Percentiles rank a stretch among this genome's conserved stretches.
Conservation (phyloP, 2,113 vertebrate genomes). For the Arizona elegans region DNA sequence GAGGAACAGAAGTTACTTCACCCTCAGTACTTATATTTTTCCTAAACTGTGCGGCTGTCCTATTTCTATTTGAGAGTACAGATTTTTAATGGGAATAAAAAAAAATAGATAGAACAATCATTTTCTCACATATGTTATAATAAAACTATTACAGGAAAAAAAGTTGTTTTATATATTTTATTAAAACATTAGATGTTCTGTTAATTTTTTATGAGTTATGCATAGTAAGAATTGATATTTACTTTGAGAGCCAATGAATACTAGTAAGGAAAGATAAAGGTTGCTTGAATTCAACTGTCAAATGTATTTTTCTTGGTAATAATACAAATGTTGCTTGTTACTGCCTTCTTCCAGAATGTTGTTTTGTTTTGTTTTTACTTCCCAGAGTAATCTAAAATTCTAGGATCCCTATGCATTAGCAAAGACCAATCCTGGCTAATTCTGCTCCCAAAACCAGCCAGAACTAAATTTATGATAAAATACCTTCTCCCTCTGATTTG, state of each 20-base stretch:
- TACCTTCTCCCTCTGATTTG: slow-evolving; percentile 31
- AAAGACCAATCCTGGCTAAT: not conserved
- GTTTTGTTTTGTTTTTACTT: not conserved
- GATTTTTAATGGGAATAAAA: not conserved
- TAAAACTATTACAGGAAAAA: not conserved
- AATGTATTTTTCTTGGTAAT: not conserved
- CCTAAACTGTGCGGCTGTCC: not conserved
- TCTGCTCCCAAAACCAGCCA: not conserved
- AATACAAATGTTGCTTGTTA: not conserved
- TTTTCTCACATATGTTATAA: not conserved
- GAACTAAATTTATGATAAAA: not conserved
- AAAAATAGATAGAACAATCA: not conserved
- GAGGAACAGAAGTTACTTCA: not conserved
- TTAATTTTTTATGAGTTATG: slow-evolving; percentile 6
- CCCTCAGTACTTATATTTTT: not conserved
- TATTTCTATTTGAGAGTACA: not conserved
- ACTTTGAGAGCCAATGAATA: not conserved
- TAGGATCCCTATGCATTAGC: not conserved
- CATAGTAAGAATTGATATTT: slow-evolving; percentile 3
- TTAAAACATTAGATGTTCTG: not conserved
- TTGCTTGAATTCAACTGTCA: not conserved
- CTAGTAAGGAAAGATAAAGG: too few relatives aligned
- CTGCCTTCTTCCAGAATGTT: not conserved
- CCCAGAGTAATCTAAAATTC: not conserved
- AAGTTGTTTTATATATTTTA: not conserved